These are phyloP conservation scores for Dromococcyx pavoninus DNA, from an alignment of 2,797 vertebrate genomes.

Conservation along the genomic window DNA sequence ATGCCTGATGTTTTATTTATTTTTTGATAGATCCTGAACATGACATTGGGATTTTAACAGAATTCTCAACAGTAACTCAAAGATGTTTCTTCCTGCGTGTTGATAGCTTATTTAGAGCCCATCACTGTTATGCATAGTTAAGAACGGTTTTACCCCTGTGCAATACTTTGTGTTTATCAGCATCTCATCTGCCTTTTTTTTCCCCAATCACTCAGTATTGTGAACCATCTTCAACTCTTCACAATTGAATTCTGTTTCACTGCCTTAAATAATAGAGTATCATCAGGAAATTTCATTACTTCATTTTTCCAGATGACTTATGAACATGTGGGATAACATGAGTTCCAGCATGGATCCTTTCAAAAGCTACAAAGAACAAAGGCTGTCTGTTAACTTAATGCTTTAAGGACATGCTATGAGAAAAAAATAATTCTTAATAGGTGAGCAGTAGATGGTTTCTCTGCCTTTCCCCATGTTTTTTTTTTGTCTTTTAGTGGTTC, in stretches of 20 bases:
- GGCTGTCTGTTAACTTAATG: neutral
- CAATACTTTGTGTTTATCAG: constrained; percentile 27
- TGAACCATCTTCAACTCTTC: constrained; percentile 55
- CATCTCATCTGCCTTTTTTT: constrained; percentile 25
- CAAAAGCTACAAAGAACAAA: neutral
- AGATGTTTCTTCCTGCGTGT: neutral
- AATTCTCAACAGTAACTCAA: neutral
- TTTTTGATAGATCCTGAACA: neutral
- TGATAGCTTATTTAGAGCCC: constrained; percentile 36
- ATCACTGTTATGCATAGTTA: neutral
- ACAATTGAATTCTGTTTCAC: constrained; percentile 53
- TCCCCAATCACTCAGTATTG: neutral
- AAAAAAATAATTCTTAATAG: neutral
- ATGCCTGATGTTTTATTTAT: neutral
- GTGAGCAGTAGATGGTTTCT: neutral
- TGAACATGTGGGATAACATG: neutral
- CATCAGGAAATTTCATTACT: constrained; percentile 27
- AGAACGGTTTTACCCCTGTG: neutral
- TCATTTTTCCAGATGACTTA: constrained; percentile 38
- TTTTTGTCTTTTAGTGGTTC: neutral
- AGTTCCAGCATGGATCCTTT: neutral
- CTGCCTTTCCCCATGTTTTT: neutral
- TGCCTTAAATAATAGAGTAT: constrained; percentile 33
- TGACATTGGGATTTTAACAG: constrained; percentile 1
- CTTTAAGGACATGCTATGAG: neutral